Evolutionary conservation across 2,888 invertebrate genomes (phyloP), one percentile per base, ranked within the genome.

Genomic region (Amiota communis): DNA sequence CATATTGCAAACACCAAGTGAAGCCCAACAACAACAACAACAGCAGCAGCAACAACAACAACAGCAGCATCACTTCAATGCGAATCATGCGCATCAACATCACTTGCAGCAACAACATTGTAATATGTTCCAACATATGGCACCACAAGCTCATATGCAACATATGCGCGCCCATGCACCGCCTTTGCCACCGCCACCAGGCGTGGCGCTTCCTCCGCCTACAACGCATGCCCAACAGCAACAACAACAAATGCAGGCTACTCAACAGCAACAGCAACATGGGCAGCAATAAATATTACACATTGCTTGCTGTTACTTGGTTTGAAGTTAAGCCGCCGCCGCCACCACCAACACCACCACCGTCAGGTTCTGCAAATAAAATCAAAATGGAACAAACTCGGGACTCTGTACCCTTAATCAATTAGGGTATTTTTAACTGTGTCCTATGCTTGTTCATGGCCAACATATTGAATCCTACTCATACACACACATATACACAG

Each of bases 71-170:
- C 56, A 57, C 15, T 59, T 61, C 59, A 80, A 80, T 69, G 80
- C 81, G 72, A 87, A 86, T 74, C 82, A 82, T 75, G 85, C 84
- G 15, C 86, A 86, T 72, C 80, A 81, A 72, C 77, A 79, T 73
- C 87, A 86, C 63, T 81, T 81, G 59, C 82, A 80, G 68, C 87
- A 87, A 74, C 85, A 86, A 57, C 87, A 87, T 59, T 87, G 86
- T 77, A 87, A 85, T 76, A 87, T 87, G 88, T 87, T 88, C 77
- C 86, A 87, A 74, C 87, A 87, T 64, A 88, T 87, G 88, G 78
- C 88, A 63, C 87, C 87, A 9, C 88, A 87, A 74, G 87, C 87
- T 20, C 88, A 87, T 70, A 87, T 88, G 87, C 86, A 87, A 47
- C 87, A 87, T 73, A 88, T 87, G 87, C 81, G 87, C 23, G 76